Conservation (phyloP, 1,140 invertebrate genomes). For the Heliothis virescens region DNA sequence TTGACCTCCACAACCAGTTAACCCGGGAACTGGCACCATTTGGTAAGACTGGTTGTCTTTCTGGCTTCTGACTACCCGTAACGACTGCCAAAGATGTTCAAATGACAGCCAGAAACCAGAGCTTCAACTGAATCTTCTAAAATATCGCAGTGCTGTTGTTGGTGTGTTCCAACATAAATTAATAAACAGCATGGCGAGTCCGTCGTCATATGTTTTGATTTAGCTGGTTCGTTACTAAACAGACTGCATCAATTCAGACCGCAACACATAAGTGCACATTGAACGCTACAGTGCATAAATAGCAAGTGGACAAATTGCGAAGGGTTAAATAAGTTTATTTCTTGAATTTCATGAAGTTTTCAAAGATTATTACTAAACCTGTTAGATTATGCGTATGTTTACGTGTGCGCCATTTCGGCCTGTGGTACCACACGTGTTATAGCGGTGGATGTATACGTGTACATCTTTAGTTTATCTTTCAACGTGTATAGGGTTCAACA, state of each 20-base stretch:
- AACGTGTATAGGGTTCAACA: slow-evolving; percentile 80
- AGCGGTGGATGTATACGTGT: background rate
- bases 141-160: background rate
- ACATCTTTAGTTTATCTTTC: slow-evolving; percentile 81
- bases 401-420: slow-evolving; percentile 42
- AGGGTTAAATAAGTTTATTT: background rate
- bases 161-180: slow-evolving; percentile 58
- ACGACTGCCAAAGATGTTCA: too few species aligned
- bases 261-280: slow-evolving; percentile 35
- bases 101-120: too few species aligned
- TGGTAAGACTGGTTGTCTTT: too few species aligned
- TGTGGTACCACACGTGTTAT: slow-evolving; percentile 53
- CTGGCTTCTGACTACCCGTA: too few species aligned
- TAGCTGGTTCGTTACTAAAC: slow-evolving; percentile 50
- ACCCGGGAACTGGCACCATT: too few species aligned
- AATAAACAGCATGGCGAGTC: slow-evolving; percentile 59
- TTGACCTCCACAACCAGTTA: too few species aligned
- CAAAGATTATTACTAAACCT: background rate
- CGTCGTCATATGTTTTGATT: slow-evolving; percentile 59
- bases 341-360: background rate
- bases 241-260: slow-evolving; percentile 44
- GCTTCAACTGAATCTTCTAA: too few species aligned
- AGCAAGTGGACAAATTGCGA: background rate
- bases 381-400: slow-evolving; percentile 17
- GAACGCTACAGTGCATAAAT: slow-evolving; percentile 16